phyloP scores from a whole-genome alignment of 1,140 invertebrate genomes.

The Lucilia sericata region DNA sequence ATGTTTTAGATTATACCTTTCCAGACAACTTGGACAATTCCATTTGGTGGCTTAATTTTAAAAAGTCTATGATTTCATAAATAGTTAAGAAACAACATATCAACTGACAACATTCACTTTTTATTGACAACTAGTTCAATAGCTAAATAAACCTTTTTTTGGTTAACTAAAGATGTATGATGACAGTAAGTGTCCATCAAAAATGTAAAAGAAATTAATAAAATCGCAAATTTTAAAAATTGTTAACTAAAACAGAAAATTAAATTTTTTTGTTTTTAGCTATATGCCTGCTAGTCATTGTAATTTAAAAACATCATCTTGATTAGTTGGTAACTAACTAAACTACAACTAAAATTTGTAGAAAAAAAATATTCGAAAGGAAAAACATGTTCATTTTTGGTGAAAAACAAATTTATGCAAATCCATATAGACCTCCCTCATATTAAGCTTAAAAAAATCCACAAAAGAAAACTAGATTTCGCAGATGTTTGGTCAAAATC shows the following conservation, averaged over 20 bases:
- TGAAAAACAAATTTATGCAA: slow-evolving; percentile 1
- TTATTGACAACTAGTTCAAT: not conserved
- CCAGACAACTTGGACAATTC: not conserved
- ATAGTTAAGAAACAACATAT: not conserved
- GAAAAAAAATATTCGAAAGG: not conserved
- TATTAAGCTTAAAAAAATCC: not conserved
- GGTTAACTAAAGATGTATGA: not conserved
- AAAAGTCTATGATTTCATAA: not conserved
- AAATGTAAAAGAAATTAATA: too few species aligned
- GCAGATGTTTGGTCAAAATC: not conserved
- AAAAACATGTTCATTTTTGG: not conserved
- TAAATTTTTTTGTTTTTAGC: too few species aligned
- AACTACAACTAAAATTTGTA: too few species aligned
- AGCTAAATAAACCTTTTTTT: not conserved
- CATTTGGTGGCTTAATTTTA: not conserved
- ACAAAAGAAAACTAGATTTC: not conserved
- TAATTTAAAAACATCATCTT: not conserved
- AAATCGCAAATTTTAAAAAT: too few species aligned
- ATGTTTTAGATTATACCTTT: not conserved
- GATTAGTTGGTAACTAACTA: not conserved
- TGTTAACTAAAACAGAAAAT: too few species aligned
- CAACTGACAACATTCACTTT: slow-evolving; percentile 12
- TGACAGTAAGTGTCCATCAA: not conserved
- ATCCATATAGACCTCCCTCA: not conserved
- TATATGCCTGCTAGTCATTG: too few species aligned